These are phyloP conservation scores for Cataglyphis hispanica DNA, from an alignment of 1,140 invertebrate species.

Conservation along the genomic window DNA sequence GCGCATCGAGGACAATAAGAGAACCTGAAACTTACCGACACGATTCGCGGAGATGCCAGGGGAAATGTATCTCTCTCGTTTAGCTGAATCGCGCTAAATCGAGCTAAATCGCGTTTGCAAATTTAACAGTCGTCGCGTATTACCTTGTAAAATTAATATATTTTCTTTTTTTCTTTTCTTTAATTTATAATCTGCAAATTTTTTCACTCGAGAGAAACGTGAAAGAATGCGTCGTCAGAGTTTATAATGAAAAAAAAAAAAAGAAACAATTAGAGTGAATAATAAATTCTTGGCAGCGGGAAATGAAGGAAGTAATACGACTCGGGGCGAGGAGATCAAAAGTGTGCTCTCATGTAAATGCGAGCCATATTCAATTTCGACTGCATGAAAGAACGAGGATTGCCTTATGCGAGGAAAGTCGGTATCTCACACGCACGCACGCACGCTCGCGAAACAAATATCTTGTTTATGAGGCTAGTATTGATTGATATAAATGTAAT, in stretches of 20 bases:
- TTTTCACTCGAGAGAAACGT: background rate
- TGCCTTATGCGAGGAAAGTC: background rate
- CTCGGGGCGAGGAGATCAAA: constrained; percentile 33
- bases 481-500: constrained; percentile 25
- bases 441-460: constrained; percentile 10
- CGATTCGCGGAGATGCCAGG: constrained; percentile 16
- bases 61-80: background rate
- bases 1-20: constrained; percentile 54
- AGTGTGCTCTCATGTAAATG: constrained; percentile 47
- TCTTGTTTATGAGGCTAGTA: constrained; percentile 35
- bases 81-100: background rate
- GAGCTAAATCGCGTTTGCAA: background rate
- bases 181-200: background rate
- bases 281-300: constrained; percentile 12
- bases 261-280: constrained; percentile 24
- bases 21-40: constrained; percentile 56
- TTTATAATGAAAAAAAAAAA: constrained; percentile 23
- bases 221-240: background rate
- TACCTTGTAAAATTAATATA: background rate
- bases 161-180: no score
- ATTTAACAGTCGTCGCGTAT: constrained; percentile 3
- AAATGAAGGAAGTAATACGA: constrained; percentile 23
- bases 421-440: constrained; percentile 9
- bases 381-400: constrained; percentile 7
- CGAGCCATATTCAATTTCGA: constrained; percentile 53